Percentiles rank a stretch among this genome's conserved stretches.
These are phyloP conservation scores for Epirrhoe tristata DNA, from an alignment of 2,888 invertebrate genomes.

Conservation along the genomic window DNA sequence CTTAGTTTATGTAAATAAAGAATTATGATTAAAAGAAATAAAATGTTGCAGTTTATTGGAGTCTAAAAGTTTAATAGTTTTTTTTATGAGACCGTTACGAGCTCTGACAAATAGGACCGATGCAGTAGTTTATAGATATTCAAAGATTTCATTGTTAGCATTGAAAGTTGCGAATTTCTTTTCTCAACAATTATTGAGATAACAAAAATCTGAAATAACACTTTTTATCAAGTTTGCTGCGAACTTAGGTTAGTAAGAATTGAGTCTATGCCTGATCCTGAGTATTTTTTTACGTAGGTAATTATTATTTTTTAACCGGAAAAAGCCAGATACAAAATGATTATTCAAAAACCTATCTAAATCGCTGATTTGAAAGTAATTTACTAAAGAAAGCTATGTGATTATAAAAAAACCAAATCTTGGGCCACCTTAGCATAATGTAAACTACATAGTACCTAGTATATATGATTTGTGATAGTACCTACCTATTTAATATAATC, in stretches of 20 bases:
- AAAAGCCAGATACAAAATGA: too few species aligned
- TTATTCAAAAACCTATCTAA: too few species aligned
- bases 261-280: not conserved
- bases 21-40: slow-evolving; percentile 27
- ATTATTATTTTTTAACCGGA: too few species aligned
- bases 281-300: not conserved
- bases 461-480: too few species aligned
- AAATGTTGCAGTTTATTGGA: slow-evolving; percentile 22
- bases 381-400: too few species aligned
- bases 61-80: slow-evolving; percentile 27
- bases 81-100: slow-evolving; percentile 21
- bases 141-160: slow-evolving; percentile 3
- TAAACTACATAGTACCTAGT: too few species aligned
- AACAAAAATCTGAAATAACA: not conserved
- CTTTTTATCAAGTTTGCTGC: too few species aligned
- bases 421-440: too few species aligned
- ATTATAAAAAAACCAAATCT: too few species aligned
- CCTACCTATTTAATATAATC: too few species aligned
- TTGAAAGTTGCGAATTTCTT: slow-evolving; percentile 1
- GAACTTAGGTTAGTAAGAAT: not conserved
- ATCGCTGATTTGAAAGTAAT: too few species aligned
- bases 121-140: slow-evolving; percentile 16
- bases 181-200: not conserved
- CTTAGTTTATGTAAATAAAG: too few species aligned
- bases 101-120: slow-evolving; percentile 18